phyloP scores from a whole-genome alignment of 2,797 vertebrate genomes.

The Urosaurus nigricauda region DNA sequence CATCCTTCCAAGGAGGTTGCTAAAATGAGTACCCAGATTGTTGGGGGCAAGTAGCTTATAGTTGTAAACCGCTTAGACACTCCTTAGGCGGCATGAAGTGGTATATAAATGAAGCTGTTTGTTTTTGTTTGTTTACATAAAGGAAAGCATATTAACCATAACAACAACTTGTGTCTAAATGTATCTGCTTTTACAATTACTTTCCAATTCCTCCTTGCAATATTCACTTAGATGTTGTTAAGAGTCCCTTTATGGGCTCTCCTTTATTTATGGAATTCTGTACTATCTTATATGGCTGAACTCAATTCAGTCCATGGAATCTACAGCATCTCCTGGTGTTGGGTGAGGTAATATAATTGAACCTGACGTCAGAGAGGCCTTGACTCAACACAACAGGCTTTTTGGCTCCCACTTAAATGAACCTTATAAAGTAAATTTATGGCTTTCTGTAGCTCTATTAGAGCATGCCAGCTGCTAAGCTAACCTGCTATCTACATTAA shows the following conservation, averaged over 20 bases:
- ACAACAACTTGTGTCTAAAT: constrained; percentile 49
- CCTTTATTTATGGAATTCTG: constrained; percentile 46
- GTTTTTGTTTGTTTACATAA: no score
- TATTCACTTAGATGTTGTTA: constrained; percentile 48
- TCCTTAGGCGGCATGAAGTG: no score
- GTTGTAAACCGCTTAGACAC: no score
- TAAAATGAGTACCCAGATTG: no score
- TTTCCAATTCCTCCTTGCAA: constrained; percentile 48
- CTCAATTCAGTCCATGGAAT: constrained; percentile 1
- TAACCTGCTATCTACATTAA: constrained; percentile 57
- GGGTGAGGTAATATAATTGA: constrained; percentile 23
- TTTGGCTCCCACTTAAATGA: not conserved
- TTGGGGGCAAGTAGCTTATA: no score
- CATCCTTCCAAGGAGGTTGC: no score
- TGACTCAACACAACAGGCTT: constrained; percentile 28
- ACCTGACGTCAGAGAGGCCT: constrained; percentile 45
- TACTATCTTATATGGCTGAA: not conserved
- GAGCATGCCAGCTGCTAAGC: constrained; percentile 53
- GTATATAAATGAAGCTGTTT: no score
- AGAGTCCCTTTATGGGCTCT: constrained; percentile 23
- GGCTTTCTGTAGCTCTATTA: constrained; percentile 41
- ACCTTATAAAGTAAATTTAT: constrained; percentile 41
- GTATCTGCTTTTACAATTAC: constrained; percentile 58
- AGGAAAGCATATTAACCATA: constrained; percentile 57
- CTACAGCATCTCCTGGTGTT: not conserved